A percentile compares a stretch with the other conserved stretches of the same genome.
These are phyloP conservation scores for Turritopsis rubra DNA, from an alignment of 30 jellyfish, hydroid and myxozoan species.

Conservation along the genomic window DNA sequence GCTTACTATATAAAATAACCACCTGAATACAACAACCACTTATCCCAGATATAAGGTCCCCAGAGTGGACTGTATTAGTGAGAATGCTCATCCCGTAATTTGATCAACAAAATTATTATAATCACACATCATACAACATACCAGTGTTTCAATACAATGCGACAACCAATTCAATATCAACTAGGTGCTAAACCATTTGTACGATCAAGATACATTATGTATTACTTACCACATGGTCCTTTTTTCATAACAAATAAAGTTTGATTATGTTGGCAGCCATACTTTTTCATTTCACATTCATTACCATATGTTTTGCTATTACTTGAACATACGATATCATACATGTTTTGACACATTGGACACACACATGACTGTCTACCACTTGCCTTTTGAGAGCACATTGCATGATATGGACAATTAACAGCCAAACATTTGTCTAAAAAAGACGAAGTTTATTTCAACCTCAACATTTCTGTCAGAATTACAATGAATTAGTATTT, in stretches of 20 bases:
- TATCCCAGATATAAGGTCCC: too few species aligned
- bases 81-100: too few species aligned
- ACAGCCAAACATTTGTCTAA: conserved; percentile 20
- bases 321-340: conserved; percentile 70
- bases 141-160: not conserved
- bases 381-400: conserved; percentile 22
- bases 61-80: too few species aligned
- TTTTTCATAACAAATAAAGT: conserved; percentile 19
- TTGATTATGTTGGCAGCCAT: conserved; percentile 36
- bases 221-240: conserved; percentile 43
- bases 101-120: not conserved
- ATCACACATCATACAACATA: not conserved
- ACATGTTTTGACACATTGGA: conserved; percentile 26
- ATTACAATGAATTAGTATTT: not conserved
- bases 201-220: not conserved
- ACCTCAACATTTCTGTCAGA: not conserved
- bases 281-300: conserved; percentile 46
- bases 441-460: not conserved
- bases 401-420: conserved; percentile 24
- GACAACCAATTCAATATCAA: not conserved
- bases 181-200: not conserved
- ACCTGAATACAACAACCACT: too few species aligned
- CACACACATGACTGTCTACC: conserved; percentile 27
- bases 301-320: conserved; percentile 73
- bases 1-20: too few species aligned